These are phyloP conservation scores for Agapornis roseicollis DNA, from an alignment of 2,113 vertebrate species.

Conservation along the genomic window DNA sequence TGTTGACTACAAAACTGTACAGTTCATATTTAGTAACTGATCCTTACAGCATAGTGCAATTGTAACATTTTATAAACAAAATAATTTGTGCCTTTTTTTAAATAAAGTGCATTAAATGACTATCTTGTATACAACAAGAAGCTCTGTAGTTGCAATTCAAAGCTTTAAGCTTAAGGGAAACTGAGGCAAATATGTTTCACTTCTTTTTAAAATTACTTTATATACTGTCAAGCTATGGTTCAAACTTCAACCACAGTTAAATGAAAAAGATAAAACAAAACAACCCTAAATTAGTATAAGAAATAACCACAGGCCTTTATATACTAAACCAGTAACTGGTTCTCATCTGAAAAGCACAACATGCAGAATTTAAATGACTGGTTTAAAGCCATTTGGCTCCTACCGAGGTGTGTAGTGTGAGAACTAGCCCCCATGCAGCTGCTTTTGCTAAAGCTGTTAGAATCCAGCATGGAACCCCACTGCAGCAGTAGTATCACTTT, in stretches of 20 bases:
- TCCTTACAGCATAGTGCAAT: conserved; percentile 48
- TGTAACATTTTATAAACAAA: conserved; percentile 57
- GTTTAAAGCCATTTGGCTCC: not conserved
- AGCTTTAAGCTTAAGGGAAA: conserved; percentile 24
- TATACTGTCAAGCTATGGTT: conserved; percentile 36
- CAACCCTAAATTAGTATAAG: not conserved
- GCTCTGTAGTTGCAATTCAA: conserved; percentile 51
- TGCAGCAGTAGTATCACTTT: not conserved
- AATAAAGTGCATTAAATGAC: conserved; percentile 58
- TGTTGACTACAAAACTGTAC: conserved; percentile 61
- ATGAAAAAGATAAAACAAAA: not conserved
- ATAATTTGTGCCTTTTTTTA: conserved; percentile 59
- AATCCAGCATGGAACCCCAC: not conserved
- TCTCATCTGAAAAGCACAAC: not conserved
- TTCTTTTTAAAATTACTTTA: conserved; percentile 34
- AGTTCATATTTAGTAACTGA: conserved; percentile 29
- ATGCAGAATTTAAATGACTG: not conserved
- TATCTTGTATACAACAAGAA: conserved; percentile 45
- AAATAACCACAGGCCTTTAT: conserved; percentile 31
- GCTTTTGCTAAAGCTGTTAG: not conserved
- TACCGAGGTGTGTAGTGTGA: not conserved
- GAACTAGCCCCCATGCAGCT: not conserved
- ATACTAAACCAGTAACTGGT: not conserved
- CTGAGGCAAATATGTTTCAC: conserved; percentile 5
- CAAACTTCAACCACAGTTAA: conserved; percentile 31